These are phyloP conservation scores for Dinoponera quadriceps DNA, from an alignment of 1,140 invertebrate genomes.

Conservation along the genomic window DNA sequence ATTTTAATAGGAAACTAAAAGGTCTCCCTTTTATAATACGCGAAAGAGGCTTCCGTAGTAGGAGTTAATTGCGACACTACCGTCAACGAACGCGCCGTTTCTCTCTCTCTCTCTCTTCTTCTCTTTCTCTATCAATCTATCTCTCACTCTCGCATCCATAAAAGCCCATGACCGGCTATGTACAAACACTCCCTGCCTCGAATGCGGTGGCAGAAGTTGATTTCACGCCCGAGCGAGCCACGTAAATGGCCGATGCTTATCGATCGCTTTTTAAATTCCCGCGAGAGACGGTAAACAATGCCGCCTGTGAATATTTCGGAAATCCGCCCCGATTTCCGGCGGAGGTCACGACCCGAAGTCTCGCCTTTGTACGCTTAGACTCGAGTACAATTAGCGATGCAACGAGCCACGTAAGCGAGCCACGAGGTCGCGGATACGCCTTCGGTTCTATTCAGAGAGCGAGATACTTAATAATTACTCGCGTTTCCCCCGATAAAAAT, in stretches of 20 bases:
- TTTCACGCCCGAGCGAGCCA: conserved; percentile 51
- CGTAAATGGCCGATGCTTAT: conserved; percentile 48
- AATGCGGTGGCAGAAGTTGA: conserved; percentile 56
- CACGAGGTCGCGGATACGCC: no score
- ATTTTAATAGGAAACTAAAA: conserved; percentile 57
- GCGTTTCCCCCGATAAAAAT: no score
- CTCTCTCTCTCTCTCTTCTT: conserved; percentile 4
- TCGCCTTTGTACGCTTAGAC: background rate
- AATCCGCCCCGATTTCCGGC: conserved; percentile 44
- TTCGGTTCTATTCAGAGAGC: no score
- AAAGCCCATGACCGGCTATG: conserved; percentile 16
- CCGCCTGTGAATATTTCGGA: conserved; percentile 40
- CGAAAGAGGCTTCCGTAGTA: conserved; percentile 22
- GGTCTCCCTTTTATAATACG: conserved; percentile 21
- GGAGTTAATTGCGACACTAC: conserved; percentile 49
- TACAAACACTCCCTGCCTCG: conserved; percentile 39
- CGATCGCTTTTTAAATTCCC: conserved; percentile 41
- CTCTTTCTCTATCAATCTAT: no score
- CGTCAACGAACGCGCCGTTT: conserved; percentile 7
- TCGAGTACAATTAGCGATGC: conserved; percentile 10
- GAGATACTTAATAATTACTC: no score
- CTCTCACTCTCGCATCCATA: background rate
- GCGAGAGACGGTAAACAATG: conserved; percentile 38
- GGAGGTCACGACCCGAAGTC: background rate
- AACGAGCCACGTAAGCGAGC: no score